A percentile compares a stretch with the other conserved stretches of the same genome.
Conservation (phyloP, 1,140 invertebrate genomes). For the Orius insidiosus region DNA sequence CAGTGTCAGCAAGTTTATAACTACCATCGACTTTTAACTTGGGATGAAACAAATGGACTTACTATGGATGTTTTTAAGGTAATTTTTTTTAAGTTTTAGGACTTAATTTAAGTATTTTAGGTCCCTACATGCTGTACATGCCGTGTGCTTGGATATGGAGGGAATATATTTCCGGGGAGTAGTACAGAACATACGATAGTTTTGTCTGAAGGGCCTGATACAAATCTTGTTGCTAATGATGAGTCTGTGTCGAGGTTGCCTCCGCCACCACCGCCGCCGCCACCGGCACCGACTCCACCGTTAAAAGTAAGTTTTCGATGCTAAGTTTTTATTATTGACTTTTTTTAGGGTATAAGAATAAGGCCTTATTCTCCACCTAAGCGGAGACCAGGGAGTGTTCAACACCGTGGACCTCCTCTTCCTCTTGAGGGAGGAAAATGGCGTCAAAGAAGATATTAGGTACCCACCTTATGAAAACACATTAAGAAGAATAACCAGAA, state of each 20-base stretch:
- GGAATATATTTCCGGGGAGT: background rate
- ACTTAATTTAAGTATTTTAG: constrained; percentile 24
- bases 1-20: constrained; percentile 71
- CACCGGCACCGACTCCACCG: constrained; percentile 3
- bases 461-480: constrained; percentile 18
- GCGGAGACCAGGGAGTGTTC: background rate
- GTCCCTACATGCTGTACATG: constrained; percentile 72
- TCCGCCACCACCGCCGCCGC: background rate
- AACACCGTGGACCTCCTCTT: constrained; percentile 10
- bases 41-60: constrained; percentile 60
- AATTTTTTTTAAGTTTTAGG: background rate
- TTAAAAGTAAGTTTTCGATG: constrained; percentile 10
- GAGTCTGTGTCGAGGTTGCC: constrained; percentile 1
- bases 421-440: constrained; percentile 10
- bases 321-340: background rate
- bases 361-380: constrained; percentile 1
- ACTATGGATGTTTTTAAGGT: constrained; percentile 78
- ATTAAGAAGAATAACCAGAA: constrained; percentile 15
- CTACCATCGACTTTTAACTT: constrained; percentile 68
- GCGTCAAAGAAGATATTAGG: background rate
- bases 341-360: background rate
- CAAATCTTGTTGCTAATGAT: constrained; percentile 5
- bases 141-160: constrained; percentile 41
- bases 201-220: background rate
- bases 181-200: no score